phyloP scores from a whole-genome alignment of 2,113 vertebrate species.

The Myotis yumanensis region DNA sequence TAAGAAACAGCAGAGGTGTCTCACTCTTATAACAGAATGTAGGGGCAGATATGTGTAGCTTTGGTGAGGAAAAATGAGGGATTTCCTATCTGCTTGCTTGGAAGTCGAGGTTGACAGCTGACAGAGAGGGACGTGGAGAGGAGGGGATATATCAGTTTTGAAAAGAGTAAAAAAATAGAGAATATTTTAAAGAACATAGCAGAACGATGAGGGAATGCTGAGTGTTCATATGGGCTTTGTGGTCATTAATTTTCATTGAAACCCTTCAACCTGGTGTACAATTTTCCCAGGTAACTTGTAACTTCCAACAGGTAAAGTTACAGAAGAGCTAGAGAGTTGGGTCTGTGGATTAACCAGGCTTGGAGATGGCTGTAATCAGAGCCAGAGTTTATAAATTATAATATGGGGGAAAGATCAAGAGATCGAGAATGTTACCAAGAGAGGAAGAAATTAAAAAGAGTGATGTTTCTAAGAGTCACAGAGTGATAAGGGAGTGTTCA shows the following conservation, averaged over 20 bases:
- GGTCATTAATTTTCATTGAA: not conserved
- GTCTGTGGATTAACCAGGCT: too few relatives aligned
- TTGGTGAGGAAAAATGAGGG: not conserved
- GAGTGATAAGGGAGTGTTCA: not conserved
- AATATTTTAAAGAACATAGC: not conserved
- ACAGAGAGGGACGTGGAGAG: not conserved
- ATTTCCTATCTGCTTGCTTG: not conserved
- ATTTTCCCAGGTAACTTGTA: not conserved
- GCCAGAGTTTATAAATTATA: not conserved
- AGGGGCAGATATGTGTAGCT: too few relatives aligned
- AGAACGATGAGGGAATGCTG: fast-evolving
- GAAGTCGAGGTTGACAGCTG: not conserved
- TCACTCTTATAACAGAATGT: not conserved
- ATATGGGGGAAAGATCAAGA: too few relatives aligned
- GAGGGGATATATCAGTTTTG: not conserved
- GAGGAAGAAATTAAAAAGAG: not conserved
- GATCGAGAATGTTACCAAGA: not conserved
- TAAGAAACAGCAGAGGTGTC: not conserved
- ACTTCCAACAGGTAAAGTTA: too few relatives aligned
- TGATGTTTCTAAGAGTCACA: not conserved
- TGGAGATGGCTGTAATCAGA: not conserved
- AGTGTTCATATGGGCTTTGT: not conserved
- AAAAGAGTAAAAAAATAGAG: not conserved
- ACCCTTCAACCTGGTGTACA: not conserved
- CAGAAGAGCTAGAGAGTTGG: not conserved